Conservation (phyloP, 2,797 vertebrate species). For the Morus bassanus region DNA sequence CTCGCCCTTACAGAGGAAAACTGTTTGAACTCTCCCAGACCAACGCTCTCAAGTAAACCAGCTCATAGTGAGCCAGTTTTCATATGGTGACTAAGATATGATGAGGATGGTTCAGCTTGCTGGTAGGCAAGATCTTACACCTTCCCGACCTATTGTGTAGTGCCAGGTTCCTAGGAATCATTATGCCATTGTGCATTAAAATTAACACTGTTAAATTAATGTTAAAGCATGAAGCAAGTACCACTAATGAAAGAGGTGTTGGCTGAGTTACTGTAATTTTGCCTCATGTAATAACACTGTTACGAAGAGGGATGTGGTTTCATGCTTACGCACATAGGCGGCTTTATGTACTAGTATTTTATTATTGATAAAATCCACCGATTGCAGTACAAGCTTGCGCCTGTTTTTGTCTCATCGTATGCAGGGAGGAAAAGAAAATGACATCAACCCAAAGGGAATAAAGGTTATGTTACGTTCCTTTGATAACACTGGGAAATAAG, state of each 20-base stretch:
- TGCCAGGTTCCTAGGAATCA: neutral
- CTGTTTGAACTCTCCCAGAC: neutral
- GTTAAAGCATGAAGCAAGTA: neutral
- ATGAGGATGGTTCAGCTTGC: neutral
- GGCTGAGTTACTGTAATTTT: neutral
- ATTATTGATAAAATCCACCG: neutral
- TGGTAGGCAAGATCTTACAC: neutral
- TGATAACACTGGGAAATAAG: constrained; percentile 16
- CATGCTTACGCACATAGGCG: neutral
- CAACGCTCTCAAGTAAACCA: neutral
- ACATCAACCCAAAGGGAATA: neutral
- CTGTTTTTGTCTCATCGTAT: neutral
- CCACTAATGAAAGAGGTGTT: neutral
- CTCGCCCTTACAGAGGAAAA: neutral
- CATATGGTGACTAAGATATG: fast-evolving
- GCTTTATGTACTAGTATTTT: neutral
- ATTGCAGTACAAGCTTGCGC: neutral
- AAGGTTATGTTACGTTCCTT: neutral
- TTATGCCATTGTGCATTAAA: neutral
- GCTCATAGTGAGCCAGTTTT: neutral
- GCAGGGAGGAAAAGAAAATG: neutral
- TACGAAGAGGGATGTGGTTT: neutral
- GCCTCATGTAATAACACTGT: neutral
- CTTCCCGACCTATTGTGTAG: neutral
- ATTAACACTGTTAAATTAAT: neutral